Base-by-base conservation (phyloP, 2,797 vertebrate species). In the Halcyon chelicuti region DNA sequence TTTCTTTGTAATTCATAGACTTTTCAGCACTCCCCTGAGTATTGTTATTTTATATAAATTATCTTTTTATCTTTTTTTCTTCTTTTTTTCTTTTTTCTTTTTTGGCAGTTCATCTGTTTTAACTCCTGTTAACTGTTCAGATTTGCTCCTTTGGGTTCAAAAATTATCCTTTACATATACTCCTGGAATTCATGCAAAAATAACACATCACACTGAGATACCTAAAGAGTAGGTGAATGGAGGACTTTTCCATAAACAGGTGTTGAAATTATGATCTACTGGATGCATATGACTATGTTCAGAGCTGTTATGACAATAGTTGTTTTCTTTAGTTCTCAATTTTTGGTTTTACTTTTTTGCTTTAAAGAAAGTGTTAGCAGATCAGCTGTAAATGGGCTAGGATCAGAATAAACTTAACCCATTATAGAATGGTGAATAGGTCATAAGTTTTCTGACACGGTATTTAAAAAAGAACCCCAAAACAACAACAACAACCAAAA, bases 31-130 rank as follows among this genome's bases (percentile, higher is more conserved):
- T 68, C 7, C 33, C 10, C 17, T 5, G 33, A 25, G 5, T 66
- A 54, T 23, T 60, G 4, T 31, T 71, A 15, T 72, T 66, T 73
- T 52, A 22, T 42, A 21, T 44, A 57, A 77, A 19, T 8, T 29
- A 2, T 10, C 1, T 5, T 35, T 16, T 26, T 62, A 2, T 10
- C 1, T 4, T 35, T 16, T 26, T 57, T 83, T 62, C 25, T 47
- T 13, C 22, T 47, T 47, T 22, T 47, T 47, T 47, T 47, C 22
- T 11, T 46, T 46, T 46, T 47, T 47, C 23, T 47, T 47, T 47
- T 47, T 11, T 71, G 28, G 44, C 7, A 21, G 18, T 8, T 80
- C n/a, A 79, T 8, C 17, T 63, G 7, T 46, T 80, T 51, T 62
- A 39, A 62, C 20, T 23, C 1, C 4, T 65, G 2, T 42, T 80